These are phyloP conservation scores for Tetanocera ferruginea DNA, from an alignment of 2,888 invertebrate genomes.

Conservation along the genomic window DNA sequence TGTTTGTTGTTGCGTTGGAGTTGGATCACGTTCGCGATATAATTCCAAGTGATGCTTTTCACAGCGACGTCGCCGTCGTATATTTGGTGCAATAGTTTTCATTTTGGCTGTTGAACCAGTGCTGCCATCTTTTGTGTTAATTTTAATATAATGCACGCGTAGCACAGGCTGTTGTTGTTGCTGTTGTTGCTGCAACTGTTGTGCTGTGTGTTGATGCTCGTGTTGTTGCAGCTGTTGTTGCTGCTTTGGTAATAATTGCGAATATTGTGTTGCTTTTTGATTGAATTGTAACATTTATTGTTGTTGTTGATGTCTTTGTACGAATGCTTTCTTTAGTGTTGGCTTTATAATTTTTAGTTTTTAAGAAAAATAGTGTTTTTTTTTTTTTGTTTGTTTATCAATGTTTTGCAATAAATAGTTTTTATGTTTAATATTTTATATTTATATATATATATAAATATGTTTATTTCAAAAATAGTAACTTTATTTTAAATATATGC, in stretches of 20 bases:
- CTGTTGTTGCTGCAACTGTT: conserved; percentile 37
- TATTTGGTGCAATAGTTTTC: conserved; percentile 77
- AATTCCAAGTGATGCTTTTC: conserved; percentile 74
- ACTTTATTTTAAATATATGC: conserved; percentile 38
- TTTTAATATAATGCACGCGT: conserved; percentile 61
- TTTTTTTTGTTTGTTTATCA: not conserved
- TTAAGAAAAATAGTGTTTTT: not conserved
- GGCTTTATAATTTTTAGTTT: not conserved
- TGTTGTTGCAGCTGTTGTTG: conserved; percentile 47
- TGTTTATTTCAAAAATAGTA: conserved; percentile 46
- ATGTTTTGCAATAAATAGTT: conserved; percentile 44
- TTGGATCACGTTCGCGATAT: conserved; percentile 54
- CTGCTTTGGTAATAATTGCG: conserved; percentile 47
- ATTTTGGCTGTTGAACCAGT: conserved; percentile 69
- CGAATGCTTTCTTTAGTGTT: not conserved
- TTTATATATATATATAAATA: conserved; percentile 25
- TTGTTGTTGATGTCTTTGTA: conserved; percentile 15
- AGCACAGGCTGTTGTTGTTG: conserved; percentile 58
- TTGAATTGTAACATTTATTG: conserved; percentile 53
- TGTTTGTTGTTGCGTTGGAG: conserved; percentile 53
- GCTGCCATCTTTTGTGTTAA: conserved; percentile 61
- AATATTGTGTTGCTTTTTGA: conserved; percentile 52
- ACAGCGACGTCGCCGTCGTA: conserved; percentile 75
- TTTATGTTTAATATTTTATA: conserved; percentile 28
- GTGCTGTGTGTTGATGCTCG: conserved; percentile 45